Percentiles rank a stretch among this genome's conserved stretches.
These are phyloP conservation scores for Leiothrix lutea DNA, from an alignment of 2,113 vertebrate genomes.

Conservation along the genomic window DNA sequence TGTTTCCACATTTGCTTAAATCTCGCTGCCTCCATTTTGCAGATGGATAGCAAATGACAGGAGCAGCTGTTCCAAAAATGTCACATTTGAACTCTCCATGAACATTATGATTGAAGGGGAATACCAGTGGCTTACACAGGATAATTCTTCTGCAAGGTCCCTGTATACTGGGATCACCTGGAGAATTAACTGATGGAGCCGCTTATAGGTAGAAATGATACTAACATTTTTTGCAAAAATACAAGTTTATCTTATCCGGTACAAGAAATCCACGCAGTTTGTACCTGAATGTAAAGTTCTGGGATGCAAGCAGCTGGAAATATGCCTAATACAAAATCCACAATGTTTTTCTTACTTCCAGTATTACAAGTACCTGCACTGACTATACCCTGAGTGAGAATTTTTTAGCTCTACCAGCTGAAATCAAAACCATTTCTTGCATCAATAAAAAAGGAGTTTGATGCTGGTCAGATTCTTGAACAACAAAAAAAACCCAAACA, in stretches of 20 bases:
- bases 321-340: neutral
- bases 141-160: neutral
- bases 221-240: neutral
- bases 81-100: neutral
- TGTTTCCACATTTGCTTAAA: neutral
- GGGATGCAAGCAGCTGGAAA: neutral
- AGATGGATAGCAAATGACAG: neutral
- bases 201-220: neutral
- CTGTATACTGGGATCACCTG: neutral
- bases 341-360: neutral
- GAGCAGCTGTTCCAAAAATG: neutral
- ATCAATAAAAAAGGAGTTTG: neutral
- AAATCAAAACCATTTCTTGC: neutral
- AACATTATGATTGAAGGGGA: neutral
- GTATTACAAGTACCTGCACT: neutral
- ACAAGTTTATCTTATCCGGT: neutral
- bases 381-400: neutral
- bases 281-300: neutral
- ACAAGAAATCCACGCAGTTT: neutral
- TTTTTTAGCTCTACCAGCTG: neutral
- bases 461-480: neutral
- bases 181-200: neutral
- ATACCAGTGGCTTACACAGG: neutral
- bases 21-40: neutral
- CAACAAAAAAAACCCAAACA: neutral